Base-by-base conservation (phyloP, 2,888 invertebrate species). In the Trissolcus brochymenae region DNA sequence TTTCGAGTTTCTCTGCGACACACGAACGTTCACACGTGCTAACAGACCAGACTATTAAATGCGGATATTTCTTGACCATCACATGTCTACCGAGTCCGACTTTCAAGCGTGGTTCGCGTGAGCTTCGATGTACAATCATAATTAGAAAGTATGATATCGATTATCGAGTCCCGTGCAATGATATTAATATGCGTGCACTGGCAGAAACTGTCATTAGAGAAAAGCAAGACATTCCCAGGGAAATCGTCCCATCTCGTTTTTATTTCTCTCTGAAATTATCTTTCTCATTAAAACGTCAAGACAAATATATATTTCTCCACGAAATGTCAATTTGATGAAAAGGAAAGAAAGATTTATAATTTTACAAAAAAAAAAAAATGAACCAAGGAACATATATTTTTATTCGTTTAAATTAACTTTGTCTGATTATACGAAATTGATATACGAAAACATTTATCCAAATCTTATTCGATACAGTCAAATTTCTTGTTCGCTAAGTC, bases 61-160 rank as follows among this genome's bases (percentile, higher is more conserved):
- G 72, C 64, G 72, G 57, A 54, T 68, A 68, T 73, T 65, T 41
- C 65, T 40, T 43, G 43, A 60, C 46, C 46, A 73, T 77, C 73
- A 73, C 68, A 64, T 59, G 65, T 60, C 41, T 65, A 68, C 77
- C 49, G 59, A 35, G 35, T 35, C 35, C 72, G 72, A 77, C 77
- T 77, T 77, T 77, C 77, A 62, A 77, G 68, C 68, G 64, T 59
- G 46, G 19, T 64, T 35, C 74, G 55, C 56, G 56, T 57, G 55
- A 70, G 71, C 57, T 62, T 65, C 70, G 61, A 51, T 54, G 13
- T 46, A 59, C 53, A 43, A 43, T 65, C 59, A 49, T 72, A 77
- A 77, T 77, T 77, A 68, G 77, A 77, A 77, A 77, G 77, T 77
- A 60, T 16, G 56, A 56, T 77, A 70, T 77, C 65, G 73, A 73